phyloP scores from a whole-genome alignment of 1,140 invertebrate genomes.

The Drosophila cardini region DNA sequence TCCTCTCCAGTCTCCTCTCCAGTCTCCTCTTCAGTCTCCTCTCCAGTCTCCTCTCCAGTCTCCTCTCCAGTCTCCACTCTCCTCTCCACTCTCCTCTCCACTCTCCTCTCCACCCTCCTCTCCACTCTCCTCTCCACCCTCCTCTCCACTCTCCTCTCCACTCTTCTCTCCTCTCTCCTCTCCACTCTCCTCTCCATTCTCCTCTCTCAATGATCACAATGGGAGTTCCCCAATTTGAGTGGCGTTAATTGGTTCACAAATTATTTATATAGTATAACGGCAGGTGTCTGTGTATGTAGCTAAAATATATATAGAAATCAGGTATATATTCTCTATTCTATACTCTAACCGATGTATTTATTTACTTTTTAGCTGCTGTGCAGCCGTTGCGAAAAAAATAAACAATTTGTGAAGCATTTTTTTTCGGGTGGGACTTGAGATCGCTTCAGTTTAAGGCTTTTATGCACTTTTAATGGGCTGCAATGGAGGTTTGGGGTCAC shows the following conservation, averaged over 20 bases:
- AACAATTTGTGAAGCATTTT: constrained; percentile 46
- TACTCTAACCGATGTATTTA: constrained; percentile 53
- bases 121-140: no score
- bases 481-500: background rate
- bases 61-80: no score
- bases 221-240: constrained; percentile 51
- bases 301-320: background rate
- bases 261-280: background rate
- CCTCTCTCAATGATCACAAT: constrained; percentile 16
- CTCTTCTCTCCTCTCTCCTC: no score
- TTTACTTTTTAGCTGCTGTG: constrained; percentile 51
- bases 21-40: no score
- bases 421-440: constrained; percentile 16
- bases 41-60: no score
- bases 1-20: no score
- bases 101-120: no score
- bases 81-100: no score
- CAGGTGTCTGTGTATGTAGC: constrained; percentile 17
- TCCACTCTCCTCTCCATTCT: background rate
- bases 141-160: no score
- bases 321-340: background rate
- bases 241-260: constrained; percentile 65
- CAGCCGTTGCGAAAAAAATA: constrained; percentile 58
- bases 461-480: constrained; percentile 75
- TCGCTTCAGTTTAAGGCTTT: constrained; percentile 42